A percentile compares a stretch with the other conserved stretches of the same genome.
Evolutionary conservation across 2,888 invertebrate species (phyloP).

Genomic region (Craniophora ligustri): DNA sequence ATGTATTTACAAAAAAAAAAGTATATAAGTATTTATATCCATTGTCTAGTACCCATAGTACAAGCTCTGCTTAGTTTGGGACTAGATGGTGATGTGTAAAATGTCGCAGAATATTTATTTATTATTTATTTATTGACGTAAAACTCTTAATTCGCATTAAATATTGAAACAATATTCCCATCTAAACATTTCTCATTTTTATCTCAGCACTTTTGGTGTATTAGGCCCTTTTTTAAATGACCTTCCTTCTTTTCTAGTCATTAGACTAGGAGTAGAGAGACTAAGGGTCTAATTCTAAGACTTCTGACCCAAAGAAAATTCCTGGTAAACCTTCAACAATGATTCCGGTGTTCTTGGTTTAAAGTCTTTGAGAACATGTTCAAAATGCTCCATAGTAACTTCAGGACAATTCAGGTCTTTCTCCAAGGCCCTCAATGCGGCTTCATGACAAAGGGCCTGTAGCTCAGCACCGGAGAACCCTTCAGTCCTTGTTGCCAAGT

Average conservation of each 20-base stretch:
- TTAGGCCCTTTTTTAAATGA: too few species aligned
- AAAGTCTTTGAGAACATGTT: slow-evolving; percentile 91
- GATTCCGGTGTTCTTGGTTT: slow-evolving; percentile 93
- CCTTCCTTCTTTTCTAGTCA: background rate
- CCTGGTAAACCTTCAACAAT: slow-evolving; percentile 92
- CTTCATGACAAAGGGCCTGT: slow-evolving; percentile 96
- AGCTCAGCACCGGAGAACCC: slow-evolving; percentile 98
- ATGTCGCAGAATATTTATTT: too few species aligned
- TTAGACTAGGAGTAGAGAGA: background rate
- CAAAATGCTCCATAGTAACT: slow-evolving; percentile 92
- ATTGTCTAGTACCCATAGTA: too few species aligned
- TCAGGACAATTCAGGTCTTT: slow-evolving; percentile 90
- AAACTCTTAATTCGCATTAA: too few species aligned
- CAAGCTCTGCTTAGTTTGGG: too few species aligned
- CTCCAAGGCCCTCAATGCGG: slow-evolving; percentile 95
- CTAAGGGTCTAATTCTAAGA: slow-evolving; percentile 56
- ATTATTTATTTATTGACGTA: too few species aligned
- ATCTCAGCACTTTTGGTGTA: too few species aligned
- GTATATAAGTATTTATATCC: too few species aligned
- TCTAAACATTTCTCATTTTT: too few species aligned
- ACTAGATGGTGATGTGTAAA: too few species aligned
- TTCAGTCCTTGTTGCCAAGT: slow-evolving; percentile 91
- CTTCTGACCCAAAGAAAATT: slow-evolving; percentile 85
- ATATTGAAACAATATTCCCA: too few species aligned
- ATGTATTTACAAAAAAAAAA: too few species aligned